phyloP scores from a whole-genome alignment of 2,888 invertebrate genomes.

The Ophioninae sp. region DNA sequence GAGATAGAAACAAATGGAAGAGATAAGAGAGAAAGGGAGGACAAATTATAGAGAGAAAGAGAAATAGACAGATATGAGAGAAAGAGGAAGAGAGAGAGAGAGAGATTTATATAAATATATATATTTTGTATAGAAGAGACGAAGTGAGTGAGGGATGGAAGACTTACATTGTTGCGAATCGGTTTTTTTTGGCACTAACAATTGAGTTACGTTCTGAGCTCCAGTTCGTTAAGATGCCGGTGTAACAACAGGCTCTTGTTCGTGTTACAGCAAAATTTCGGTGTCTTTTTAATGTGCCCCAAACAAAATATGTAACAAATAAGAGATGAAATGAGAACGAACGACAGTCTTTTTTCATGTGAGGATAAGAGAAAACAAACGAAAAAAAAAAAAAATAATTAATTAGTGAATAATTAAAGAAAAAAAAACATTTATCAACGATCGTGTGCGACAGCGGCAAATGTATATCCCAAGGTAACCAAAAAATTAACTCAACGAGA shows the following conservation, averaged over 20 bases:
- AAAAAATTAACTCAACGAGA: conserved; percentile 11
- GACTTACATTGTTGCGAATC: conserved; percentile 80
- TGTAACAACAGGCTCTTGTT: conserved; percentile 81
- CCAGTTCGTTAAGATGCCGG: conserved; percentile 81
- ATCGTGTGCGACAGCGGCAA: conserved; percentile 54
- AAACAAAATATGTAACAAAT: conserved; percentile 81
- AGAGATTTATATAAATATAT: conserved; percentile 11
- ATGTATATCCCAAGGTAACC: conserved; percentile 64
- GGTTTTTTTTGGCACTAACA: conserved; percentile 71
- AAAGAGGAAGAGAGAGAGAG: conserved; percentile 11
- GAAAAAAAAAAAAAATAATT: too few relatives aligned
- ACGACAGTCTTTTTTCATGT: conserved; percentile 7
- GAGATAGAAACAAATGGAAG: not conserved
- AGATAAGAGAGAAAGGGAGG: not conserved
- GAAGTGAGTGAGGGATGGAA: conserved; percentile 73
- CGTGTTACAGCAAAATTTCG: conserved; percentile 81
- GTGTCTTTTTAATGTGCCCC: conserved; percentile 78
- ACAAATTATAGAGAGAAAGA: not conserved
- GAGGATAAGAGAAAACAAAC: conserved; percentile 7
- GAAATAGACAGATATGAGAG: conserved; percentile 12
- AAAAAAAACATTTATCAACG: conserved; percentile 42
- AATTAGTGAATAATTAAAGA: not conserved
- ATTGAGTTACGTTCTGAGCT: conserved; percentile 80
- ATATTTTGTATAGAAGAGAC: conserved; percentile 64
- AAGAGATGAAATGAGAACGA: conserved; percentile 71